Evolutionary conservation across 2,797 vertebrate species (phyloP).

Genomic region (Aphelocoma californica): DNA sequence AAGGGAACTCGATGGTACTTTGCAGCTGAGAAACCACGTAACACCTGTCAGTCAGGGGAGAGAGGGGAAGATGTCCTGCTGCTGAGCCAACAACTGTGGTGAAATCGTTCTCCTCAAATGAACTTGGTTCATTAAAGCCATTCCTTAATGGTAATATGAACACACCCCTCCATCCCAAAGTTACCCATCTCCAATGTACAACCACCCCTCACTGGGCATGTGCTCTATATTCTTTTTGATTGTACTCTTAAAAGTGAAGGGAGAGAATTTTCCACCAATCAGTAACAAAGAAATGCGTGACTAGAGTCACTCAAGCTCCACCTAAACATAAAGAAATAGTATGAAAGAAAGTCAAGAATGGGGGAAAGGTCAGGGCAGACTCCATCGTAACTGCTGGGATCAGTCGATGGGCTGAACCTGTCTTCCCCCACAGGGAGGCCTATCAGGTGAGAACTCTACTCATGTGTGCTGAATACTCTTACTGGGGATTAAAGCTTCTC

Average conservation of each 20-base stretch:
- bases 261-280: neutral
- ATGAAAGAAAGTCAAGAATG: neutral
- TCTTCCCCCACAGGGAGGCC: neutral
- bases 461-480: neutral
- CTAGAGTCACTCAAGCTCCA: neutral
- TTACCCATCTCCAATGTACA: fast-evolving
- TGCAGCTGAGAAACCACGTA: neutral
- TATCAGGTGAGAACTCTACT: no score
- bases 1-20: fast-evolving
- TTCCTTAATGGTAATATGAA: no score
- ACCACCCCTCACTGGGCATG: neutral
- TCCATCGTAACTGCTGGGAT: neutral
- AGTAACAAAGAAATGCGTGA: no score
- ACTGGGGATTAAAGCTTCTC: neutral
- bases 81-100: neutral
- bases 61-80: neutral
- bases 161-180: neutral
- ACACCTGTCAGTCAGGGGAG: neutral
- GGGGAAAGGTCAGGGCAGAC: neutral
- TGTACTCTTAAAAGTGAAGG: neutral
- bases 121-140: neutral
- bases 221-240: neutral
- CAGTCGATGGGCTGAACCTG: neutral
- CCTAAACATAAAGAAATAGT: neutral
- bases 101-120: neutral